Evolutionary conservation across 2,797 vertebrate species (phyloP).

Genomic region (Morelia viridis): DNA sequence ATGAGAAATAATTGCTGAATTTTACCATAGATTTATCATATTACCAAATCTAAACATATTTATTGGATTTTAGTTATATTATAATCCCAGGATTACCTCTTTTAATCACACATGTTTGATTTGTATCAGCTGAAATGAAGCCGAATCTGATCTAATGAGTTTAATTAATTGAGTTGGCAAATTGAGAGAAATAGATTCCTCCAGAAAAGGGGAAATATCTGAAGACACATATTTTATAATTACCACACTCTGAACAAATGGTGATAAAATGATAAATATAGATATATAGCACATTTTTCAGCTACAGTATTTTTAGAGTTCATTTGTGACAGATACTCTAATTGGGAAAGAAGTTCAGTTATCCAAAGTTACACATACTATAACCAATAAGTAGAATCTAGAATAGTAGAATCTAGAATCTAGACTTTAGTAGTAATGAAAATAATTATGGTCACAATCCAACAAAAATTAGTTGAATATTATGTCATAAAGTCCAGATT

Average conservation of each 20-base stretch:
- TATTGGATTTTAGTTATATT: not conserved
- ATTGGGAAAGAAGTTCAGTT: not conserved
- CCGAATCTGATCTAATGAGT: not conserved
- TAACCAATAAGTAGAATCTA: not conserved
- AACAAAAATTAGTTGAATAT: not conserved
- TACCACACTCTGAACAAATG: not conserved
- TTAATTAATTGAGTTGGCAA: not conserved
- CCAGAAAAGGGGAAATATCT: not conserved
- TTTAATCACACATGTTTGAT: accelerated
- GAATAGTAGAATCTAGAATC: not conserved
- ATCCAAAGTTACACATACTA: not conserved
- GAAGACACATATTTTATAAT: not conserved
- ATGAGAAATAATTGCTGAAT: not conserved
- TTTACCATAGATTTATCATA: not conserved
- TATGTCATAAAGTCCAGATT: not conserved
- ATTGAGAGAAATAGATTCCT: not conserved
- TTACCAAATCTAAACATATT: not conserved
- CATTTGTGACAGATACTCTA: not conserved
- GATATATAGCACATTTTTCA: not conserved
- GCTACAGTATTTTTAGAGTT: not conserved
- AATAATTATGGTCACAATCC: not conserved
- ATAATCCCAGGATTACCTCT: not conserved
- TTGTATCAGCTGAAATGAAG: accelerated
- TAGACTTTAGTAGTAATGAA: not conserved
- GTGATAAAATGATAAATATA: constrained; percentile 12